phyloP scores from a whole-genome alignment of 2,113 vertebrate genomes.

The Elachura formosa region DNA sequence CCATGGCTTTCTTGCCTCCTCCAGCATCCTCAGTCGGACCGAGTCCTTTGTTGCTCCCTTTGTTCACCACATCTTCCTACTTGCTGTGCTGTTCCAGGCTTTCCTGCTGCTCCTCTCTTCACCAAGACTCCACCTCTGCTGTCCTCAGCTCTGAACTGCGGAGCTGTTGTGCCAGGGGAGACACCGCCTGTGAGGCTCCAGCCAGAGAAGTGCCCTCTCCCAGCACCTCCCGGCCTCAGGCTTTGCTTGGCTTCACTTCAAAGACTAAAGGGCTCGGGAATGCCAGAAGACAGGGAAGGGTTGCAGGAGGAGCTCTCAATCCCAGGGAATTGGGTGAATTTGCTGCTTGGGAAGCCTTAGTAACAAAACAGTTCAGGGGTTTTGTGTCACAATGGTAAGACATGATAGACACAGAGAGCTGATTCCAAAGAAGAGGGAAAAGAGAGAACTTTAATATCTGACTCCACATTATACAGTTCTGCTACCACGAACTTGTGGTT shows the following conservation, averaged over 20 bases:
- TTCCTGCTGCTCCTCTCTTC: background rate
- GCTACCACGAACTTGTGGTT: too few relatives aligned
- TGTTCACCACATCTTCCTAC: background rate
- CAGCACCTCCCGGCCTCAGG: background rate
- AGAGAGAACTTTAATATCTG: too few relatives aligned
- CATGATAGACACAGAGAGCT: too few relatives aligned
- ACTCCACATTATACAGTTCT: too few relatives aligned
- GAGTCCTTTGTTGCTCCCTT: background rate
- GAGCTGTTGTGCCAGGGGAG: background rate
- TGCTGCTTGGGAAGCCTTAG: background rate
- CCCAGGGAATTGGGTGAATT: background rate
- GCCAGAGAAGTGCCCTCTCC: background rate
- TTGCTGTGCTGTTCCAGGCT: background rate
- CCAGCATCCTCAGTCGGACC: background rate
- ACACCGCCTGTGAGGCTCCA: fast-evolving
- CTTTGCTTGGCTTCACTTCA: background rate
- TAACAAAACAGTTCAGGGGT: background rate
- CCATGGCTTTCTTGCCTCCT: background rate
- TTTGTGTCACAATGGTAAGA: too few relatives aligned
- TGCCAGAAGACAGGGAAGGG: background rate
- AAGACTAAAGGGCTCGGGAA: background rate
- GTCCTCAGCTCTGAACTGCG: background rate
- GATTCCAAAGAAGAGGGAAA: too few relatives aligned
- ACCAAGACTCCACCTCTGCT: background rate
- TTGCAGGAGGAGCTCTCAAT: background rate